Evolutionary conservation across 2,113 vertebrate species (phyloP).

Genomic region (Dromaius novaehollandiae): DNA sequence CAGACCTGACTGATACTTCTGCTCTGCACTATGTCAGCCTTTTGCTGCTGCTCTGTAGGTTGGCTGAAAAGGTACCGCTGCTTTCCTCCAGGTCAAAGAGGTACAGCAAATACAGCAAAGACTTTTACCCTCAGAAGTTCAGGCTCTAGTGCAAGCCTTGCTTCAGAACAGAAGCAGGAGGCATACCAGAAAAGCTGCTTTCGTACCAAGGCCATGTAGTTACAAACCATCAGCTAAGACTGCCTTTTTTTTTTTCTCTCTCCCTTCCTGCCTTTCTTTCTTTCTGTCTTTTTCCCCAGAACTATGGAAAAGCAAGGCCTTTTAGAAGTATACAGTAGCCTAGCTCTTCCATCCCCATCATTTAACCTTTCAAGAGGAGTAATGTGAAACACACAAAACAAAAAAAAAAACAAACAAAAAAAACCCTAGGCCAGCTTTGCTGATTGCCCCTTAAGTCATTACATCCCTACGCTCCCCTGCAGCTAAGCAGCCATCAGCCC

Average conservation of each 20-base stretch:
- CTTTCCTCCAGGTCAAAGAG: background rate
- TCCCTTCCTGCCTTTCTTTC: too few species aligned
- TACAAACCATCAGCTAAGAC: background rate
- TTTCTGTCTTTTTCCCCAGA: too few species aligned
- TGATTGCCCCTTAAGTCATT: background rate
- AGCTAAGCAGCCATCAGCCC: background rate
- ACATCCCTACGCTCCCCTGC: rapidly evolving
- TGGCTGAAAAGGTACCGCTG: background rate
- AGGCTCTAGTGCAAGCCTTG: background rate
- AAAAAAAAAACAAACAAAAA: background rate
- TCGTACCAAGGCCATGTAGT: background rate
- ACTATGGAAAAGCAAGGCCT: background rate
- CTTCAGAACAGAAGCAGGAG: background rate
- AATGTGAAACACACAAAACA: too few species aligned
- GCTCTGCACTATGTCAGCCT: rapidly evolving
- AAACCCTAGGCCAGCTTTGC: background rate
- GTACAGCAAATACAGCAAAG: background rate
- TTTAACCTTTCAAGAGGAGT: background rate
- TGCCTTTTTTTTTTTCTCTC: background rate
- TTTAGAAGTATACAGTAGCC: background rate
- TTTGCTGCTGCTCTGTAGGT: background rate
- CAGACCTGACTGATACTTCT: rapidly evolving
- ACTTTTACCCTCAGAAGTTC: background rate
- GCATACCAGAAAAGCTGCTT: background rate
- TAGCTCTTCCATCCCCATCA: background rate